Evolutionary conservation across 2,113 vertebrate genomes (phyloP).

Genomic region (Cygnus atratus): DNA sequence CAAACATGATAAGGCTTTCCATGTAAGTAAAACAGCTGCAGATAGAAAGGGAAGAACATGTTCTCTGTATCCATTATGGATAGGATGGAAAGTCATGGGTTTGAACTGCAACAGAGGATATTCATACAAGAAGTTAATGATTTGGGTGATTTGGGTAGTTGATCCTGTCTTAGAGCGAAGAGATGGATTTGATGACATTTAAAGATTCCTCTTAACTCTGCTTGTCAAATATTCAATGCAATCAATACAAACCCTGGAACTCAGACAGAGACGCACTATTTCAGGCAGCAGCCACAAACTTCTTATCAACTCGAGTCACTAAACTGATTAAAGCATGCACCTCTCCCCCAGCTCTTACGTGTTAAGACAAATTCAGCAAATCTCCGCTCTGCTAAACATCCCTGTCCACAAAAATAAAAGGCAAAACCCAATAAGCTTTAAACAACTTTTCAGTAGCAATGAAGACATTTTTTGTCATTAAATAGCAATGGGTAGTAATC

Average conservation of each 20-base stretch:
- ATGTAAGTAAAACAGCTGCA: not conserved
- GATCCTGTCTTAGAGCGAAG: not conserved
- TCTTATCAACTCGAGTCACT: not conserved
- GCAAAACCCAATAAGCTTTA: conserved; percentile 7
- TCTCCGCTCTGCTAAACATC: not conserved
- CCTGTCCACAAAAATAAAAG: not conserved
- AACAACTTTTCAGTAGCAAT: not conserved
- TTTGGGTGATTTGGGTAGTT: not conserved
- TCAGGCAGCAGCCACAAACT: not conserved
- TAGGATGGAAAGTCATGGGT: not conserved
- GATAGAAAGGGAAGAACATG: not conserved
- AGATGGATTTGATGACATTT: not conserved
- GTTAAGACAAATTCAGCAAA: not conserved
- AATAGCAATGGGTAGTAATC: not conserved
- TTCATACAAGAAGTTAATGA: not conserved
- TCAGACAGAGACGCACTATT: not conserved
- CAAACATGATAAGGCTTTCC: not conserved
- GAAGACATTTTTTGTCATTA: not conserved
- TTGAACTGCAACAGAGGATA: not conserved
- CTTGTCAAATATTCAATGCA: not conserved
- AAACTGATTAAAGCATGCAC: not conserved
- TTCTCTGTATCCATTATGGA: not conserved
- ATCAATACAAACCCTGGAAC: not conserved
- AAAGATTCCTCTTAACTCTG: conserved; percentile 10
- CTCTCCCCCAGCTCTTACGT: not conserved